Evolutionary conservation across 2,113 vertebrate species (phyloP).

Genomic region (Mustela nigripes): DNA sequence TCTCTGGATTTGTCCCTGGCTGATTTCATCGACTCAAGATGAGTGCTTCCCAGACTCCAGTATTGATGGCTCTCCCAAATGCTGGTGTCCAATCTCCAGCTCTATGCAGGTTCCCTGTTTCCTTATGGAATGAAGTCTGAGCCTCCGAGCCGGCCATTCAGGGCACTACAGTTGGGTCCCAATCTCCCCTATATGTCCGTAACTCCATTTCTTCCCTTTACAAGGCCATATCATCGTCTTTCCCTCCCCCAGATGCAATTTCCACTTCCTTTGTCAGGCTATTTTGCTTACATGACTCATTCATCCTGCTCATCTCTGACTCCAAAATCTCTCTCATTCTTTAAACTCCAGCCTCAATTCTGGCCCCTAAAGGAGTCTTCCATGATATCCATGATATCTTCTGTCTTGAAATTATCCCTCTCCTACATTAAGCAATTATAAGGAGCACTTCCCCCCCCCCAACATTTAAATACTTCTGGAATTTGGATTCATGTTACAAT

Average conservation of each 20-base stretch:
- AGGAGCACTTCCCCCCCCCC: neutral
- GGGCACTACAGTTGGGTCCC: neutral
- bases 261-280: neutral
- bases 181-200: too few relatives aligned
- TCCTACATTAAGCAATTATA: neutral
- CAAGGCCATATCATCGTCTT: neutral
- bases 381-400: neutral
- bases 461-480: neutral
- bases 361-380: neutral
- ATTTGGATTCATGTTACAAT: neutral
- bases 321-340: neutral
- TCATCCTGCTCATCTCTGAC: neutral
- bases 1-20: neutral
- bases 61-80: neutral
- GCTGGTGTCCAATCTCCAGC: neutral
- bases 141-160: neutral
- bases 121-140: neutral
- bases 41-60: neutral
- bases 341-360: neutral
- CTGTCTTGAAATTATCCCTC: neutral
- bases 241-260: neutral
- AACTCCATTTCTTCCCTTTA: neutral
- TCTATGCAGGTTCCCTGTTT: neutral
- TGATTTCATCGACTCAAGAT: neutral
- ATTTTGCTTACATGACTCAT: neutral